phyloP scores from a whole-genome alignment of 2,797 vertebrate genomes.

The Aldrovandia affinis region DNA sequence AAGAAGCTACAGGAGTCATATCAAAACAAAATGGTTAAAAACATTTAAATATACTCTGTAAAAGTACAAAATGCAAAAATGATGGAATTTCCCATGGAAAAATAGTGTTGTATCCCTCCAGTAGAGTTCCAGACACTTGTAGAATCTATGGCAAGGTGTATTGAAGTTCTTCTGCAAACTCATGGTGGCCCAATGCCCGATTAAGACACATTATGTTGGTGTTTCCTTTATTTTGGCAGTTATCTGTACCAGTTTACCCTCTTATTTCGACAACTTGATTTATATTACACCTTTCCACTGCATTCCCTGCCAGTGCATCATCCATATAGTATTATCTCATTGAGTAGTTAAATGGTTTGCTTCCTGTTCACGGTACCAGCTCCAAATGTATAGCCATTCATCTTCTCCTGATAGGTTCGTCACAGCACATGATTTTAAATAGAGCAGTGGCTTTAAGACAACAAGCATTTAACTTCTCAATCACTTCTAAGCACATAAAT shows the following conservation, averaged over 20 bases:
- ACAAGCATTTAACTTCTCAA: not conserved
- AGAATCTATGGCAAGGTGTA: too few species aligned
- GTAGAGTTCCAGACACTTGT: too few species aligned
- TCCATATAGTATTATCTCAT: not conserved
- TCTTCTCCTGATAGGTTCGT: not conserved
- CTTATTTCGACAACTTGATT: not conserved
- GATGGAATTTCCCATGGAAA: too few species aligned
- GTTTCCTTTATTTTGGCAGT: too few species aligned
- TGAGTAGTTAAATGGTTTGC: not conserved
- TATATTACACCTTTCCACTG: not conserved
- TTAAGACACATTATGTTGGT: too few species aligned
- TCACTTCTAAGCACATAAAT: not conserved
- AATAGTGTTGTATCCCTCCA: too few species aligned
- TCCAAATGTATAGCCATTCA: constrained; percentile 8
- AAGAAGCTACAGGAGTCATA: not conserved
- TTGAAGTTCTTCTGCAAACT: too few species aligned
- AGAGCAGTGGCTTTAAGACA: not conserved
- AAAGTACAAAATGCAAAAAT: too few species aligned
- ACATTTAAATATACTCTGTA: not conserved
- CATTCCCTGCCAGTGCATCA: not conserved
- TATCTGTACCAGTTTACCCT: not conserved
- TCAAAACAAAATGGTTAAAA: not conserved
- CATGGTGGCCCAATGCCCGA: too few species aligned
- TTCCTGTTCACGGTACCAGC: constrained; percentile 27
- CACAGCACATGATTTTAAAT: not conserved